Percentiles rank a stretch among this genome's conserved stretches.
These are phyloP conservation scores for Hirtodrosophila duncani DNA, from an alignment of 2,888 invertebrate genomes.

Conservation along the genomic window DNA sequence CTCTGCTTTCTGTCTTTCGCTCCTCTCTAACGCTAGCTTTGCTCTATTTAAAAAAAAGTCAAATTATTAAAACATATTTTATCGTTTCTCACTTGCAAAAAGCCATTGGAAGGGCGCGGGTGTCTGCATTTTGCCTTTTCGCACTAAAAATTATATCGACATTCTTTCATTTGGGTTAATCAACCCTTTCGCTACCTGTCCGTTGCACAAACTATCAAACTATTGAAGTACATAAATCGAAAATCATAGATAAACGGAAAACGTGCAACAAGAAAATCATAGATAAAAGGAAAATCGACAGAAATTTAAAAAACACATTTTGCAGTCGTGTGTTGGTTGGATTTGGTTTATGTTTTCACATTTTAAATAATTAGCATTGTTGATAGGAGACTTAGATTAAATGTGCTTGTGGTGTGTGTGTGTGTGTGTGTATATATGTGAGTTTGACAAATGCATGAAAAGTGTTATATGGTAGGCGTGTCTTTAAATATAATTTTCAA, in stretches of 20 bases:
- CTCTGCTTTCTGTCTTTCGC: conserved; percentile 15
- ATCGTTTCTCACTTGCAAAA: conserved; percentile 49
- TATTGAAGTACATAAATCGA: conserved; percentile 5
- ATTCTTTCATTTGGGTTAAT: conserved; percentile 56
- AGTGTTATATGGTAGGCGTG: conserved; percentile 22
- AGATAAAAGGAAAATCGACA: conserved; percentile 1
- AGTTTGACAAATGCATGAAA: conserved; percentile 13
- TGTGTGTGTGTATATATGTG: conserved; percentile 4
- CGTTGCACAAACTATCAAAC: conserved; percentile 14
- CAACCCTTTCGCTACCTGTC: conserved; percentile 14
- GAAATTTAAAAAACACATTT: no score
- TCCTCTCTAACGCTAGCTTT: conserved; percentile 8
- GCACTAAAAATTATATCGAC: conserved; percentile 66
- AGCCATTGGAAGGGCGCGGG: conserved; percentile 5
- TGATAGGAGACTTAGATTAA: conserved; percentile 47
- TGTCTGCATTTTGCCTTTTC: conserved; percentile 20
- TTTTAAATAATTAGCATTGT: conserved; percentile 26
- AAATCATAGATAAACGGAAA: conserved; percentile 23
- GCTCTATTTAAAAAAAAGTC: conserved; percentile 30
- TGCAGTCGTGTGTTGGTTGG: conserved; percentile 11
- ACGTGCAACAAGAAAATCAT: conserved; percentile 10
- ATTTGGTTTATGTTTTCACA: conserved; percentile 26
- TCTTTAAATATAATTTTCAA: conserved; percentile 30
- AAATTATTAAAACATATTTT: conserved; percentile 37
- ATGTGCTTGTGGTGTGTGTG: conserved; percentile 25